These are phyloP conservation scores for Rhea pennata DNA, from an alignment of 2,113 vertebrate genomes.

Conservation along the genomic window DNA sequence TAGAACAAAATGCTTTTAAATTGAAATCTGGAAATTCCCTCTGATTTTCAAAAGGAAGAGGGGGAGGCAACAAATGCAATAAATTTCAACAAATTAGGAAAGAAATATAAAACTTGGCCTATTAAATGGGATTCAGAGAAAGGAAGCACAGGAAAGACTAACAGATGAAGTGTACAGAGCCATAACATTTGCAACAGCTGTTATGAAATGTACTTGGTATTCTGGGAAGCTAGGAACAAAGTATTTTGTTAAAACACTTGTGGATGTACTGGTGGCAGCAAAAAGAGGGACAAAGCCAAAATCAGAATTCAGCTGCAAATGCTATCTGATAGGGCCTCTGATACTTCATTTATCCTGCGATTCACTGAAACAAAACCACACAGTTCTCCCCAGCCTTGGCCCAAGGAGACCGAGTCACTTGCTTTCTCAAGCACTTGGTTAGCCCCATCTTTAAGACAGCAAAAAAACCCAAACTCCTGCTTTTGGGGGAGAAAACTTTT, in stretches of 20 bases:
- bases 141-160: slow-evolving; percentile 19
- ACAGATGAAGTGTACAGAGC: not conserved
- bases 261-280: not conserved
- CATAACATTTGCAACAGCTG: slow-evolving; percentile 60
- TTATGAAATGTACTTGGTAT: slow-evolving; percentile 63
- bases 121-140: slow-evolving; percentile 42
- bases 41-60: slow-evolving; percentile 36
- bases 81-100: slow-evolving; percentile 62
- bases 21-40: slow-evolving; percentile 47
- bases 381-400: not conserved
- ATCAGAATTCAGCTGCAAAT: not conserved
- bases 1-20: slow-evolving; percentile 57
- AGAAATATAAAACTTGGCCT: slow-evolving; percentile 50
- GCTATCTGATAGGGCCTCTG: rapidly evolving
- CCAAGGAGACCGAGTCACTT: not conserved
- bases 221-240: slow-evolving; percentile 56
- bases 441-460: no score
- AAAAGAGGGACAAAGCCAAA: not conserved
- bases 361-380: not conserved
- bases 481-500: not conserved
- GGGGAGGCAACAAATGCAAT: slow-evolving; percentile 51
- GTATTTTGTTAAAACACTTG: slow-evolving; percentile 57
- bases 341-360: not conserved
- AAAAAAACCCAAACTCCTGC: not conserved
- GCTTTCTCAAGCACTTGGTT: not conserved